Conservation (phyloP, 2,113 vertebrate species). For the Vireo altiloquus region DNA sequence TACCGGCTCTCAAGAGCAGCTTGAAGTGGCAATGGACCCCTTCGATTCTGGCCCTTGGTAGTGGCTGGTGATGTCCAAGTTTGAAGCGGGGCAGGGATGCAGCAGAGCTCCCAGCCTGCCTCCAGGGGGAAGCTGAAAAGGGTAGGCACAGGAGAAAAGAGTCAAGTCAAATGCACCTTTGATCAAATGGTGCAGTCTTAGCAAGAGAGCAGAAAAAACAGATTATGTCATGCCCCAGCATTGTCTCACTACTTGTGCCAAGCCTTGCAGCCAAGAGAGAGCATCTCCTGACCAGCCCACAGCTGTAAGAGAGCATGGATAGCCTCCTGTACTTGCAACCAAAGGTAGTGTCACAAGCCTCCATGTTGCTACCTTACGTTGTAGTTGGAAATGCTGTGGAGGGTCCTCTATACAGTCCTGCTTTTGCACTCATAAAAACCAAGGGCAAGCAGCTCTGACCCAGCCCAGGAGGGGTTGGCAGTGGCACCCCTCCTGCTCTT, state of each 20-base stretch:
- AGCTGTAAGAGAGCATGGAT: neutral
- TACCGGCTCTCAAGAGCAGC: neutral
- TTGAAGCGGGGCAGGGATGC: neutral
- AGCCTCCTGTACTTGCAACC: neutral
- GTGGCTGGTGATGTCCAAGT: rapidly evolving
- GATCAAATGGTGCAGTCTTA: neutral
- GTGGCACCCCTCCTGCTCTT: neutral
- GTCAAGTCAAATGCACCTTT: neutral
- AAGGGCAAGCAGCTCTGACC: neutral
- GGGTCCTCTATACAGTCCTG: neutral
- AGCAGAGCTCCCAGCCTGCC: neutral
- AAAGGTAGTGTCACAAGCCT: neutral
- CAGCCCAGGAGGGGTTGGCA: rapidly evolving
- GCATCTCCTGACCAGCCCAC: neutral
- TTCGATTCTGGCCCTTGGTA: neutral
- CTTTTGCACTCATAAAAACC: neutral
- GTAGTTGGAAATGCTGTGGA: neutral
- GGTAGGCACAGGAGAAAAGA: neutral
- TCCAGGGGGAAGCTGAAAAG: neutral
- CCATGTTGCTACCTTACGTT: rapidly evolving
- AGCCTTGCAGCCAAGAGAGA: neutral
- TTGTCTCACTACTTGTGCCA: neutral
- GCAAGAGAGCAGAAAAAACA: neutral
- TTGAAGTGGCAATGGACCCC: neutral
- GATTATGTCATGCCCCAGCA: neutral